Conservation (phyloP, 2,888 invertebrate species). For the Drosophila nr. medialis region DNA sequence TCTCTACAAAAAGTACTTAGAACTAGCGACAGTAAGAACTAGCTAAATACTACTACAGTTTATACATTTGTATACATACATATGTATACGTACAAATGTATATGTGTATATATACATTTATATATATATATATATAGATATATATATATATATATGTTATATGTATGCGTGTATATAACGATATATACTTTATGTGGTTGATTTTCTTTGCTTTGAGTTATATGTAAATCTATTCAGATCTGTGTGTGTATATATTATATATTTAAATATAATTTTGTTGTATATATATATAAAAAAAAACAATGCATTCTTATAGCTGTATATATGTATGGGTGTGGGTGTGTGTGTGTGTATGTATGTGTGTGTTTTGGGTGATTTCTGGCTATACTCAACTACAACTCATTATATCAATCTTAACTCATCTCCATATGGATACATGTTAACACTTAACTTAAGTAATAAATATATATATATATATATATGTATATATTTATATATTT, state of each 20-base stretch:
- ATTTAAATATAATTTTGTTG: slow-evolving; percentile 21
- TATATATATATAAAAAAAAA: slow-evolving; percentile 41
- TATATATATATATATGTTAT: neutral
- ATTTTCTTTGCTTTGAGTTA: slow-evolving; percentile 31
- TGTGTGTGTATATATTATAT: slow-evolving; percentile 44
- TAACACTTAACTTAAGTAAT: slow-evolving; percentile 63
- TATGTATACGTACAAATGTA: slow-evolving; percentile 16
- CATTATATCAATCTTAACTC: slow-evolving; percentile 41
- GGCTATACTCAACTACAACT: slow-evolving; percentile 33
- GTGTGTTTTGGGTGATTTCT: slow-evolving; percentile 29
- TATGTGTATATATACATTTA: slow-evolving; percentile 30
- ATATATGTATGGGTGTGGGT: slow-evolving; percentile 14
- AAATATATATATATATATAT: neutral
- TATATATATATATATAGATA: neutral
- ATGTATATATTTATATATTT: too few species aligned
- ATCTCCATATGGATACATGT: slow-evolving; percentile 50
- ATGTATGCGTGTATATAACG: slow-evolving; percentile 30
- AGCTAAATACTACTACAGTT: slow-evolving; percentile 60
- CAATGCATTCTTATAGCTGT: slow-evolving; percentile 43
- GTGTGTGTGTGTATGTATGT: slow-evolving; percentile 28
- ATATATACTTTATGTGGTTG: slow-evolving; percentile 38
- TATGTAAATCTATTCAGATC: slow-evolving; percentile 55
- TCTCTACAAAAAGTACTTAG: slow-evolving; percentile 60
- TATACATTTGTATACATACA: slow-evolving; percentile 25
- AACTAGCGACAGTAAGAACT: slow-evolving; percentile 54